These are phyloP conservation scores for Napeogenes inachia DNA, from an alignment of 2,888 invertebrate species.

Conservation along the genomic window DNA sequence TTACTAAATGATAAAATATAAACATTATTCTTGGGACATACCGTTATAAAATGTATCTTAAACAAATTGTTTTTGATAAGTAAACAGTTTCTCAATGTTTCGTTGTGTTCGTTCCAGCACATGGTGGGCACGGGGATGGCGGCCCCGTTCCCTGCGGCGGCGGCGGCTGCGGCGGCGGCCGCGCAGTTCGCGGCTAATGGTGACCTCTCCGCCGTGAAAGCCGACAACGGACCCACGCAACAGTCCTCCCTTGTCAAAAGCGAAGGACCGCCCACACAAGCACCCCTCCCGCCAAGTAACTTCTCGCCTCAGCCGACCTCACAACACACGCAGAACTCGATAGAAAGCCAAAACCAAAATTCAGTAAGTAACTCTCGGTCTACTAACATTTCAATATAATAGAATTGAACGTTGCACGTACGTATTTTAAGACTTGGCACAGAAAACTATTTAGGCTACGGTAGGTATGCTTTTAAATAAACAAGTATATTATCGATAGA, in stretches of 20 bases:
- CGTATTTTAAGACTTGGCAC: slow-evolving; percentile 6
- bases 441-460: slow-evolving; percentile 2
- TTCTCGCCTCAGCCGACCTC: slow-evolving; percentile 68
- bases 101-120: slow-evolving; percentile 81
- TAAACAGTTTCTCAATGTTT: not conserved
- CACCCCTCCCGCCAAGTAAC: slow-evolving; percentile 65
- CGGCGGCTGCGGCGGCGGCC: slow-evolving; percentile 79
- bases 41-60: no score
- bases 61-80: not conserved
- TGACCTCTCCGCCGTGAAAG: slow-evolving; percentile 73
- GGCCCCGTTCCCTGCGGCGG: slow-evolving; percentile 82
- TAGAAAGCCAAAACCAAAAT: slow-evolving; percentile 77
- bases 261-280: slow-evolving; percentile 71
- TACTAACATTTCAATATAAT: not conserved
- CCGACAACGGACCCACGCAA: slow-evolving; percentile 62
- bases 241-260: slow-evolving; percentile 73
- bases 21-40: slow-evolving; percentile 53
- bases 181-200: slow-evolving; percentile 78
- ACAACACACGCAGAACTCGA: slow-evolving; percentile 72
- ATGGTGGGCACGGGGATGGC: slow-evolving; percentile 95
- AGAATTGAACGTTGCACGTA: not conserved
- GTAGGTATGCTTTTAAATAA: slow-evolving; percentile 5
- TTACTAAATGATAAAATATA: no score
- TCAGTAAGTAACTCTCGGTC: slow-evolving; percentile 51
- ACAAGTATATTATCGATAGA: not conserved